Evolutionary conservation across 2,797 vertebrate genomes (phyloP).

Genomic region (Anguilla anguilla): DNA sequence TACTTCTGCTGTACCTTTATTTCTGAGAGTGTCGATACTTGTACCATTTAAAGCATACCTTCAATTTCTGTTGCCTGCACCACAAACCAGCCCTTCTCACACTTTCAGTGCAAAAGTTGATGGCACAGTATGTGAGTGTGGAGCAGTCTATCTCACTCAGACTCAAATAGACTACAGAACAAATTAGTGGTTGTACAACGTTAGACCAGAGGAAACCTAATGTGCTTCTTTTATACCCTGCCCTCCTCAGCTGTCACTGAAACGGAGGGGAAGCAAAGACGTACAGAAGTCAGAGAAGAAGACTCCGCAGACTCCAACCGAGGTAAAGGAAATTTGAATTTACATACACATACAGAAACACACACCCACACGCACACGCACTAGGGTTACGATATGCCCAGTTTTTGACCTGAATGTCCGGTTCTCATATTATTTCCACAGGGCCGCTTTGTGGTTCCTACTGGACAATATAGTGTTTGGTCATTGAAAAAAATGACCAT

Average conservation of each 20-base stretch:
- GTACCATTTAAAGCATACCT: background rate
- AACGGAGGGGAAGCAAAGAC: slow-evolving; percentile 95
- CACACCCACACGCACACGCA: background rate
- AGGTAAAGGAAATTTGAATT: slow-evolving; percentile 73
- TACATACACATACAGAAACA: background rate
- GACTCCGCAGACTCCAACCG: slow-evolving; percentile 82
- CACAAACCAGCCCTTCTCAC: background rate
- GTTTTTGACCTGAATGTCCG: no score
- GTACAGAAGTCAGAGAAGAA: slow-evolving; percentile 87
- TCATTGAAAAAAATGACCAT: no score
- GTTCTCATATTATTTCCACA: no score
- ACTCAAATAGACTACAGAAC: background rate
- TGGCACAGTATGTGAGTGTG: background rate
- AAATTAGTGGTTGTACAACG: background rate
- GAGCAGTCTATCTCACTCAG: background rate
- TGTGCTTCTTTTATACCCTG: slow-evolving; percentile 52
- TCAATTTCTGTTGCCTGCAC: background rate
- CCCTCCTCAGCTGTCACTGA: slow-evolving; percentile 82
- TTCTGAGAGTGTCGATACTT: background rate
- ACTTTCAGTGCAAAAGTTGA: background rate
- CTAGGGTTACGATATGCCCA: no score
- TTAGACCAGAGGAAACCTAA: slow-evolving; percentile 36
- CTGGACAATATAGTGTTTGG: no score
- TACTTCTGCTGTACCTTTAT: background rate
- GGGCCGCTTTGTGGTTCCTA: no score